Base-by-base conservation (phyloP, 2,797 vertebrate genomes). In the Trematomus bernacchii region DNA sequence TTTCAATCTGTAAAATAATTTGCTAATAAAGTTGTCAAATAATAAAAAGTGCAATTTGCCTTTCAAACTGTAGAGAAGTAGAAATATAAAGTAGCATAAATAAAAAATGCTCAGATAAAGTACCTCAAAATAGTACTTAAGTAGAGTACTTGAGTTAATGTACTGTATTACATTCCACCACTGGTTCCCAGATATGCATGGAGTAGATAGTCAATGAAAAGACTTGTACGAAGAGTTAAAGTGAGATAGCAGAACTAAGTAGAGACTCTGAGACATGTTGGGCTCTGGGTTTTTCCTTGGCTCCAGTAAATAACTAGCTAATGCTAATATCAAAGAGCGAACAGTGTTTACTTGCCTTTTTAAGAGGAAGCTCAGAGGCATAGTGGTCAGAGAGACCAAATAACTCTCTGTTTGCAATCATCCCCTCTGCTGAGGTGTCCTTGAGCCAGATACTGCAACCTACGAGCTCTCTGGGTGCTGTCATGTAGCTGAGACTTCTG, bases 271-370 rank as follows among this genome's bases (percentile, higher is more conserved):
- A 66, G 77, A 50, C 79, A 10, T 60, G 77, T 79, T 23, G 78
- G 85, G 69, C 62, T 70, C 52, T 27, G 71, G 83, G 76, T 65
- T 82, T 80, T 85, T 83, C 77, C 62, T 65, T 58, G 81, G 76
- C 85, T 89, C 79, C 78, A 81, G 81, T 75, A 88, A 89, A 91
- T 89, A 71, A 86, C 69, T 37, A 80, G 80, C 83, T 82, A 30
- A 23, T 42, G 63, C 81, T 83, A 79, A 85, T 84, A 84, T 85
- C 82, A 77, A 82, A 85, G 79, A 72, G 57, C 48, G 58, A 23
- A 15, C 50, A 27, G 54, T 51, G 46, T 80, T 80, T 76, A 65
- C 73, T 16, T 73, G 46, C 55, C 27, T 52, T 58, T 75, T 65
- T 82, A 69, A 60, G 69, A 78, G 58, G 66, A 68, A 66, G 61